Base-by-base conservation (phyloP, 2,888 invertebrate species). In the Drosophila subsilvestris region DNA sequence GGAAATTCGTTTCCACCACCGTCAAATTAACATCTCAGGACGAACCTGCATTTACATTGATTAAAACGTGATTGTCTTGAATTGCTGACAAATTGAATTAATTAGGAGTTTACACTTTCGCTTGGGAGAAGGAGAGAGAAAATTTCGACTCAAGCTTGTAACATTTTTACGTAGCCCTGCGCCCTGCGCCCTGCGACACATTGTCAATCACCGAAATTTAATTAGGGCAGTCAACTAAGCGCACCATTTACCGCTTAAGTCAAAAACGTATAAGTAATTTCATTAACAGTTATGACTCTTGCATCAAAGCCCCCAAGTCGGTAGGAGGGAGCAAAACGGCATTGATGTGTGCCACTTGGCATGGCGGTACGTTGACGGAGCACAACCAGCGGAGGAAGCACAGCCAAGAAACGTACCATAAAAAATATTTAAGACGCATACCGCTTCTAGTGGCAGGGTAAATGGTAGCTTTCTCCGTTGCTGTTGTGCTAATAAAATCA, bases 401-500 rank as follows among this genome's bases (percentile, higher is more conserved):
- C 27, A 50, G 51, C 25, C 25, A 25, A 50, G 9, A 51, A 51
- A 44, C 74, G 37, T 74, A 67, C 14, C 37, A 37, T 37, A 74
- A 72, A 68, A 68, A 67, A 73, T 76, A 69, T 66, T 70, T 70
- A 58, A 61, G 63, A 56, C 59, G 61, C 71, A 84, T 66, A 76
- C 62, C 61, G 48, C 62, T 68, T 50, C 61, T 59, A 58, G 54
- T 18, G 59, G 59, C 25, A 25, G 10, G 20, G 56, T 48, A 48
- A 53, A 47, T 43, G 66, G 66, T 71, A 66, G 71, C 55, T 10
- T 37, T 18, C 51, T 43, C 47, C 49, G 37, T 73, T 45, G 71
- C 74, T 61, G 55, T 63, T 71, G 77, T 79, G 89, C 88, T 89
- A 89, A 83, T 83, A 89, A 83, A 89, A 83, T 83, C 82, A 83